Conservation (phyloP, 2,113 vertebrate species). For the Saimiri boliviensis region DNA sequence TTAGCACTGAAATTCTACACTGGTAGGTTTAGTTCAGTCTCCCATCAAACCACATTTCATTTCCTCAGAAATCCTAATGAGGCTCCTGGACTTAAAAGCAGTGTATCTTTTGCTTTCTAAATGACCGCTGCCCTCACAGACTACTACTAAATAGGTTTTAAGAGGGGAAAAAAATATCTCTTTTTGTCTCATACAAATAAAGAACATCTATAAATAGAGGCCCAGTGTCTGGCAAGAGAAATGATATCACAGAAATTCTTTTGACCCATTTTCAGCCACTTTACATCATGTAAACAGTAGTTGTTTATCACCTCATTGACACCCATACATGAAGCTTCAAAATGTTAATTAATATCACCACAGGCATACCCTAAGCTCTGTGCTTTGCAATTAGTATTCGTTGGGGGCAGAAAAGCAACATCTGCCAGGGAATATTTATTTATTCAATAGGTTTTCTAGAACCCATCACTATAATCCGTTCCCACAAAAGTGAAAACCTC, state of each 20-base stretch:
- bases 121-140: neutral
- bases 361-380: constrained; percentile 60
- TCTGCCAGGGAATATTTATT: constrained; percentile 69
- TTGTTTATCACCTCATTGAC: constrained; percentile 70
- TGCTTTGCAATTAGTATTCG: constrained; percentile 54
- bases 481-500: constrained; percentile 25
- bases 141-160: neutral
- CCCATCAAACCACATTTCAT: constrained; percentile 28
- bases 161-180: neutral
- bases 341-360: constrained; percentile 77
- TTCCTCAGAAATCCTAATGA: constrained; percentile 63
- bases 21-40: neutral
- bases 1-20: constrained; percentile 6
- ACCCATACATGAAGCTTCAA: constrained; percentile 54
- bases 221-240: constrained; percentile 58
- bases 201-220: constrained; percentile 29
- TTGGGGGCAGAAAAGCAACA: constrained; percentile 64
- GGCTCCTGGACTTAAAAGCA: constrained; percentile 36
- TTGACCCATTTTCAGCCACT: constrained; percentile 64
- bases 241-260: constrained; percentile 57
- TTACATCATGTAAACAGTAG: constrained; percentile 55
- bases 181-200: constrained; percentile 14
- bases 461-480: constrained; percentile 18
- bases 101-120: constrained; percentile 54
- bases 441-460: constrained; percentile 68